Conservation (phyloP, 92 coral and sea anemone species). For the Zoanthus sociatus region DNA sequence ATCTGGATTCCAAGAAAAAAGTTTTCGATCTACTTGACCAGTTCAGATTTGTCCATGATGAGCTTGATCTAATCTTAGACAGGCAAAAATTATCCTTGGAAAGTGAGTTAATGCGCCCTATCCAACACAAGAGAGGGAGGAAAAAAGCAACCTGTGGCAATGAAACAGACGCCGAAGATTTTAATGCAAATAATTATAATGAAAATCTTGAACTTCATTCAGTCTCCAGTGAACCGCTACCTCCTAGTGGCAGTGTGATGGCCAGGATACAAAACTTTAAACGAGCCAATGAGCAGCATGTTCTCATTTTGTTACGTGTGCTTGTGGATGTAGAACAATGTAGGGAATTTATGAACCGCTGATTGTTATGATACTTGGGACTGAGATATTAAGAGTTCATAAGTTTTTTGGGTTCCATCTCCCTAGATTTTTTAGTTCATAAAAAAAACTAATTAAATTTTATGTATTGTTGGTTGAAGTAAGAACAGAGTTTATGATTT, state of each 20-base stretch:
- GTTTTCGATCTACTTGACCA: conserved; percentile 75
- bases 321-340: conserved; percentile 64
- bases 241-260: conserved; percentile 38
- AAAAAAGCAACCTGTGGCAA: background rate
- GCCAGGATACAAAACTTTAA: conserved; percentile 59
- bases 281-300: conserved; percentile 66
- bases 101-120: conserved; percentile 29
- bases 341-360: conserved; percentile 22
- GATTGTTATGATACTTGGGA: no score
- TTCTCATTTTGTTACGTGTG: conserved; percentile 49
- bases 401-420: no score
- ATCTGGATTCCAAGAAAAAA: conserved; percentile 68
- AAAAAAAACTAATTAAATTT: no score
- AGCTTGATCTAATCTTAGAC: conserved; percentile 81
- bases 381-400: no score
- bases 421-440: no score
- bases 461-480: no score
- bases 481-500: no score
- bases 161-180: background rate
- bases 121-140: background rate
- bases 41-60: conserved; percentile 72
- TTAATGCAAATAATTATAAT: background rate
- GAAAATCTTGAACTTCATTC: conserved; percentile 2
- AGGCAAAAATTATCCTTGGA: conserved; percentile 68
- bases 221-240: background rate